Evolutionary conservation across 2,797 vertebrate genomes (phyloP).

Genomic region (Leptoclinus maculatus): DNA sequence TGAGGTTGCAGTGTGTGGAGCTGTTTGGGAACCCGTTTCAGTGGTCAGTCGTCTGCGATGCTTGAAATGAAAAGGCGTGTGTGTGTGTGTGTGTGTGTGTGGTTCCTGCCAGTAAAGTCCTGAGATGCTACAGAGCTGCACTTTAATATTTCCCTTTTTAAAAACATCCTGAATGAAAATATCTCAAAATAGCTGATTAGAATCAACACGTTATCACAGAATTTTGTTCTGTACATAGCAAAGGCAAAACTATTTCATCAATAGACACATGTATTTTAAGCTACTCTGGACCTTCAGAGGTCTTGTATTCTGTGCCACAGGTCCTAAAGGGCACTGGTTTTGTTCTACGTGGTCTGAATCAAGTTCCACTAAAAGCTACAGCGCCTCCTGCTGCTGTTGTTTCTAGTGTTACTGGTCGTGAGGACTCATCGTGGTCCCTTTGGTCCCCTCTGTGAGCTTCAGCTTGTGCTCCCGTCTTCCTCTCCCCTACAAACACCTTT

Average conservation of each 20-base stretch:
- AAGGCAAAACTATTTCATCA: constrained; percentile 1
- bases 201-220: constrained; percentile 16
- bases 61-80: background rate
- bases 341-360: constrained; percentile 20
- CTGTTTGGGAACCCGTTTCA: background rate
- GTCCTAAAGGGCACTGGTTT: background rate
- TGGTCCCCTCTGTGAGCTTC: background rate
- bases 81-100: constrained; percentile 6
- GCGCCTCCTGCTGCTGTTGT: background rate
- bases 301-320: background rate
- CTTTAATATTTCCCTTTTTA: constrained; percentile 36
- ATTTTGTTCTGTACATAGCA: background rate
- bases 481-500: constrained; percentile 2
- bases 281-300: background rate
- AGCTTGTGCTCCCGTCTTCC: background rate
- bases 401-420: background rate
- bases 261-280: background rate
- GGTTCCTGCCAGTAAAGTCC: background rate
- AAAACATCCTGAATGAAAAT: constrained; percentile 12
- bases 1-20: background rate
- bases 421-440: background rate
- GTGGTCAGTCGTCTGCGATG: background rate
- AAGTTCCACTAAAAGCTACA: constrained; percentile 5
- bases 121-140: constrained; percentile 35
- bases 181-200: constrained; percentile 17